phyloP scores from a whole-genome alignment of 2,113 vertebrate species.

The Narcine bancroftii region DNA sequence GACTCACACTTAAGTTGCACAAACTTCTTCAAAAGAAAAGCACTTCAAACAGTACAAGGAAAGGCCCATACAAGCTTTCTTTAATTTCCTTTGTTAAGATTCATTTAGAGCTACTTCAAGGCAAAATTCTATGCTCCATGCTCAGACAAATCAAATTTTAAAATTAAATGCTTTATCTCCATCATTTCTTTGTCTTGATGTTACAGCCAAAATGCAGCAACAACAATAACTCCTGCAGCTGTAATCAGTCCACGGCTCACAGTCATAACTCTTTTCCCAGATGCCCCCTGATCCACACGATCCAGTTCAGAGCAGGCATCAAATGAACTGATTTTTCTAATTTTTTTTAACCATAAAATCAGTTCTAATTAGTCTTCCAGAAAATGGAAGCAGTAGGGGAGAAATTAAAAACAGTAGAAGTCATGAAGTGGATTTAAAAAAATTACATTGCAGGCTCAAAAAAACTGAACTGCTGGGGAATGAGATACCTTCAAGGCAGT shows the following conservation, averaged over 20 bases:
- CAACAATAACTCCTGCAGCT: neutral
- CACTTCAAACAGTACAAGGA: conserved; percentile 7
- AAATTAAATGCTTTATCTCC: neutral
- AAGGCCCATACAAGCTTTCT: neutral
- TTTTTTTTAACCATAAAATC: neutral
- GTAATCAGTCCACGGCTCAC: neutral
- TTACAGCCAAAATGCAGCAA: neutral
- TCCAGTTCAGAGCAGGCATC: neutral
- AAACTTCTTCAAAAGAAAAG: neutral
- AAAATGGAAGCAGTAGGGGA: neutral
- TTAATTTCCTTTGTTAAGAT: neutral
- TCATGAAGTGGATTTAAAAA: neutral
- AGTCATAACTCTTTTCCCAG: neutral
- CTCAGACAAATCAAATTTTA: neutral
- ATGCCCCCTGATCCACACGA: neutral
- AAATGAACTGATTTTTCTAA: neutral
- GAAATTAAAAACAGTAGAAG: neutral
- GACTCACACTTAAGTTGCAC: neutral
- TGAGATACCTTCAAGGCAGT: no score
- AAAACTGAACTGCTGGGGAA: no score
- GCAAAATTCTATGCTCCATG: neutral
- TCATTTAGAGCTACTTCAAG: neutral
- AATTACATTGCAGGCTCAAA: neutral
- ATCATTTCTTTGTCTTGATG: neutral
- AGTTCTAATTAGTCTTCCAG: neutral